Evolutionary conservation across 2,113 vertebrate species (phyloP), one percentile per base, ranked within the genome.

Genomic region (Grammomys surdaster): DNA sequence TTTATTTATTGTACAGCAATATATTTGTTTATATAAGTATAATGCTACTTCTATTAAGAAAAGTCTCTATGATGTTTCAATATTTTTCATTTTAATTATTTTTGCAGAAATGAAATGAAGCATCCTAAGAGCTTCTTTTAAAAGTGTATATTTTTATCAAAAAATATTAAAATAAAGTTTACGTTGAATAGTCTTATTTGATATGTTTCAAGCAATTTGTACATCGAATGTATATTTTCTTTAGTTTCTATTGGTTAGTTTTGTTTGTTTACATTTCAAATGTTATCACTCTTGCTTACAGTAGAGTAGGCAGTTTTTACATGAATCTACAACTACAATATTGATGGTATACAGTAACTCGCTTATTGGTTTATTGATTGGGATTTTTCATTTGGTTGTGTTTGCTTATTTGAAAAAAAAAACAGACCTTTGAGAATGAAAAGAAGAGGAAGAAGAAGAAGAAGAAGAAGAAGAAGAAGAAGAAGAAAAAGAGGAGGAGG

Each of bases 281-380:
- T 60, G 20, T 7, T 60, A 22, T 60, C 58, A 22, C 58, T 22
- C 95, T 93, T 93, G 78, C 97, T 96, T 96, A 98, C 97, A 98
- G 98, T 98, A 99, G 98, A 97, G 97, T 98, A 98, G 98, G 94
- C 98, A 98, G 98, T 98, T 98, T 98, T 99, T 98, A 98, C 98
- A 98, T 98, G 98, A 98, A 98, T 98, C 98, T 98, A 98, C 98
- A 98, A 98, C 98, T 98, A 98, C 98, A 98, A 98, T 98, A 98
- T 98, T 97, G 98, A 98, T 96, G 96, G 97, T 28, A 96, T 98
- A 98, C 96, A 98, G 98, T 98, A 98, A 98, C 98, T 98, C 98
- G 98, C 98, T 98, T 88, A 90, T 97, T 98, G 98, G 94, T 92
- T 97, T 97, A 95, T 97, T 96, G 94, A 96, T 97, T 97, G 97